phyloP scores from a whole-genome alignment of 2,113 vertebrate species.

The Ceyx melanurus region DNA sequence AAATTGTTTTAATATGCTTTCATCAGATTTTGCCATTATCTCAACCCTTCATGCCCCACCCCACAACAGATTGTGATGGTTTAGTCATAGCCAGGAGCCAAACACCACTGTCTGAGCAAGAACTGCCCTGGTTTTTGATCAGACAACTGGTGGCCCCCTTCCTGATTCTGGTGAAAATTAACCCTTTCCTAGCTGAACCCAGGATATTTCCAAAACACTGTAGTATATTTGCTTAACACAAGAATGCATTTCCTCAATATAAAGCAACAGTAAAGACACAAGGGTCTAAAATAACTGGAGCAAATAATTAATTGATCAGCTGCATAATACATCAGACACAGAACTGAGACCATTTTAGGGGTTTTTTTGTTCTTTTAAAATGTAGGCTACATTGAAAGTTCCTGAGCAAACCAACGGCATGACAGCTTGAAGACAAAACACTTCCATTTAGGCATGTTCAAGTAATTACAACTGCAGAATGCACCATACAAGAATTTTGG shows the following conservation, averaged over 20 bases:
- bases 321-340: background rate
- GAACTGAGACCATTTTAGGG: background rate
- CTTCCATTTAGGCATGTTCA: background rate
- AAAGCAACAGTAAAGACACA: background rate
- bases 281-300: background rate
- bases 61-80: background rate
- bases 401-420: background rate
- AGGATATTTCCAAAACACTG: background rate
- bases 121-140: background rate
- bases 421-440: background rate
- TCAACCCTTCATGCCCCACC: background rate
- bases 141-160: background rate
- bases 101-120: background rate
- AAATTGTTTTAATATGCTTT: background rate
- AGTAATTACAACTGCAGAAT: background rate
- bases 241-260: background rate
- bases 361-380: background rate
- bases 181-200: background rate
- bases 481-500: background rate
- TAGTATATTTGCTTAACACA: background rate
- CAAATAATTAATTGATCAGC: background rate
- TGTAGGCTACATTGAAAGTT: background rate
- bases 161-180: background rate
- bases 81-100: background rate
- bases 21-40: background rate